A percentile compares a stretch with the other conserved stretches of the same genome.
These are phyloP conservation scores for Adela reaumurella DNA, from an alignment of 2,888 invertebrate species.

Conservation along the genomic window DNA sequence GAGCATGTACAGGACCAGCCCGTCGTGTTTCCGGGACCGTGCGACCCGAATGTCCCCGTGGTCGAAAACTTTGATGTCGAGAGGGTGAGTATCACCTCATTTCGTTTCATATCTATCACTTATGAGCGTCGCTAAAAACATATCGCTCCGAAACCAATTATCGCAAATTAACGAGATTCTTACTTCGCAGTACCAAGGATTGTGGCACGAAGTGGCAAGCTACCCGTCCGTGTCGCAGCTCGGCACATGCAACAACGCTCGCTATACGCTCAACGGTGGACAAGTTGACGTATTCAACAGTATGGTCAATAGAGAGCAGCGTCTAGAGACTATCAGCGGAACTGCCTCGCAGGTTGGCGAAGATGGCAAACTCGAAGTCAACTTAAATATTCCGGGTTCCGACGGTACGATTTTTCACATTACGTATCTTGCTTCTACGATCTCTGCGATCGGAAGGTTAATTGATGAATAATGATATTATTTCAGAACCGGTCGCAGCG, in stretches of 20 bases:
- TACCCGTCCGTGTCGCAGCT: slow-evolving; percentile 20
- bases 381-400: too few species aligned
- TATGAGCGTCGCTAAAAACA: not conserved
- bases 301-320: too few species aligned
- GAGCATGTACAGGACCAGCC: slow-evolving; percentile 19
- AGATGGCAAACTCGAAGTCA: too few species aligned
- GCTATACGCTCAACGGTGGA: slow-evolving; percentile 11
- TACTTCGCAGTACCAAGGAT: slow-evolving; percentile 19
- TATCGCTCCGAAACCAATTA: not conserved
- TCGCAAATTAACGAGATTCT: not conserved
- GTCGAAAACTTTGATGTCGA: slow-evolving; percentile 8
- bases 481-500: slow-evolving; percentile 8
- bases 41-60: slow-evolving; percentile 12
- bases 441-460: too few species aligned
- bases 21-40: slow-evolving; percentile 27
- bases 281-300: too few species aligned
- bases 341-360: too few species aligned
- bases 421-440: too few species aligned
- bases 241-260: slow-evolving; percentile 22
- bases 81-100: slow-evolving; percentile 5
- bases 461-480: too few species aligned
- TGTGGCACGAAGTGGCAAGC: slow-evolving; percentile 21
- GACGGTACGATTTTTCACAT: too few species aligned
- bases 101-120: too few species aligned
- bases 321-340: too few species aligned